Base-by-base conservation (phyloP, 2,888 invertebrate genomes). In the Apeira syringaria region DNA sequence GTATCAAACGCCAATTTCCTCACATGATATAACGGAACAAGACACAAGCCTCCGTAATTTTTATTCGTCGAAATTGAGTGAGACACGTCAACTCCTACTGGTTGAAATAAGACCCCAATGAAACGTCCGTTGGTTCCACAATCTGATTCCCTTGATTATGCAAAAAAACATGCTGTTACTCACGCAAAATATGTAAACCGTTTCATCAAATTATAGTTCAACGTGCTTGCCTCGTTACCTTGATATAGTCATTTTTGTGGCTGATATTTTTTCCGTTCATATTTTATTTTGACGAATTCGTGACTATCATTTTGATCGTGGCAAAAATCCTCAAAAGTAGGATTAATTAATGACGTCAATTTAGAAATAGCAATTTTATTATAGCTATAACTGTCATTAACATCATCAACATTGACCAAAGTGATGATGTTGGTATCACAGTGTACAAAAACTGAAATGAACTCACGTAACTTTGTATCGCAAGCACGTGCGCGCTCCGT, bases 71-170 rank as follows among this genome's bases (percentile, higher is more conserved):
- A 20, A 20, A 41, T 34, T 29, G 34, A 18, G 41, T 46, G 43
- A 46, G 34, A 36, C 13, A 13, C 12, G 44, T 28, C 46, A 20
- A 6, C 7, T 20, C 20, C 20, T 20, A 20, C 9, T 24, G 15
- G 22, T 17, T n/a, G 9, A 26, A 24, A 26, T n/a, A 29, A 39
- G 22, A 15, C 22, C 15, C 10, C 27, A 31, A 13, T 4, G 10
- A 32, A 38, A 10, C 5, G 12, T 29, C 30, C 11, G 28, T 28
- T 40, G 63, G 74, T 78, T 76, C 71, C 75, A 65, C 69, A 55
- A 62, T 67, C 61, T 70, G 64, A 68, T 61, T 70, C 61, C 54
- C 61, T 60, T 69, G 68, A 74, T 74, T 68, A 61, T 62, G 59
- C 67, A 70, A 77, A 15, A 75, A 68, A 75, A 71, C 26, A 47